Conservation (phyloP, 2,888 invertebrate species). For the Idaea biselata region DNA sequence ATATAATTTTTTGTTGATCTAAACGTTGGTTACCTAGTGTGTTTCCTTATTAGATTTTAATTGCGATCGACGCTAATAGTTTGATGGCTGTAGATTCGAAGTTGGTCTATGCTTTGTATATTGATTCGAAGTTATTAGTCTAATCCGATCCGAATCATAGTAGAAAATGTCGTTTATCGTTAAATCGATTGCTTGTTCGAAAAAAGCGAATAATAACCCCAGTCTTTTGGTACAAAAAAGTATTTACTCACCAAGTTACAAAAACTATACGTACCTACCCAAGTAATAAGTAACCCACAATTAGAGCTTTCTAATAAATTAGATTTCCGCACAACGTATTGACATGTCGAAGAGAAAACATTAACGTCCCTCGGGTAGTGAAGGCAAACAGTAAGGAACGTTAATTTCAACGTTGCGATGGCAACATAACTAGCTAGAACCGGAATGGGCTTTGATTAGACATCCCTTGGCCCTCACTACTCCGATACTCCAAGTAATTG, state of each 20-base stretch:
- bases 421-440: constrained; percentile 13
- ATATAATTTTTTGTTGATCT: no score
- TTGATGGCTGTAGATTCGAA: no score
- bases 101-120: no score
- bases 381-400: constrained; percentile 20
- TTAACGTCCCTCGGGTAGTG: constrained; percentile 19
- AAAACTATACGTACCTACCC: neutral
- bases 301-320: constrained; percentile 3
- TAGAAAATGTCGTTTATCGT: no score
- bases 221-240: no score
- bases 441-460: constrained; percentile 27
- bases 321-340: constrained; percentile 11
- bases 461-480: constrained; percentile 20
- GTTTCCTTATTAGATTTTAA: no score
- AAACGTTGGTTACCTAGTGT: no score
- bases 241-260: neutral
- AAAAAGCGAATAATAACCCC: no score
- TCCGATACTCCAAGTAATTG: constrained; percentile 27
- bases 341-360: constrained; percentile 19
- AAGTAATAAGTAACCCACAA: neutral
- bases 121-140: no score
- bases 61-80: no score
- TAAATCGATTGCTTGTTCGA: no score
- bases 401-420: constrained; percentile 16
- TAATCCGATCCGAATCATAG: no score